Evolutionary conservation across 2,113 vertebrate genomes (phyloP), one percentile per base, ranked within the genome.

Genomic region (Gambusia holbrooki): DNA sequence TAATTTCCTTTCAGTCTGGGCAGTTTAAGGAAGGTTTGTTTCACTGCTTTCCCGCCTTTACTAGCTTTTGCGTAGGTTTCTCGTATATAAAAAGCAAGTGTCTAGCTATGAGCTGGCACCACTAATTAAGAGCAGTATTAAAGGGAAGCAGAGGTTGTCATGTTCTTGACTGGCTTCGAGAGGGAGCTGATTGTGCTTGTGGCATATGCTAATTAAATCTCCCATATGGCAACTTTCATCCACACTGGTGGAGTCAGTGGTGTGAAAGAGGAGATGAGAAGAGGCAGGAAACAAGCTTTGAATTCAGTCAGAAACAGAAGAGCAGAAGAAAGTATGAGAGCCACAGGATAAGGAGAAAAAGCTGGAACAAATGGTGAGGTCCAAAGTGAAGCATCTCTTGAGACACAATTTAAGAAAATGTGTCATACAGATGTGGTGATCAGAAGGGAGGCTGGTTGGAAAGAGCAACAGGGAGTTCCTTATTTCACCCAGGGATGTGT

Each of bases 191-290:
- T 83, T 83, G 81, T 63, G 87, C 85, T 88, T 48, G 80, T 88
- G 84, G 90, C 91, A 1, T 81, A 80, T 42, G 42, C 92, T 93
- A 92, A 93, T 92, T 91, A 90, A 93, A 92, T 88, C 80, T 88
- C 87, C 92, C 92, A 92, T 93, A 94, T 92, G 93, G 90, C 83
- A 84, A 82, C 84, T 88, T 85, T 87, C 83, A 80, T 91, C 84
- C 81, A 90, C 84, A 76, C 63, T 82, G 80, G 76, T 88, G 82
- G 70, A 90, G 85, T 82, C 87, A 86, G 68, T 88, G 85, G 71
- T 81, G 83, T 86, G 90, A 65, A 81, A 85, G 66, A 69, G 29
- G 70, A 73, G 75, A 82, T 30, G n/a, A 70, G 69, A 84, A 32
- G 67, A 48, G 78, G 66, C 63, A 81, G 82, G 81, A 87, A 74